Base-by-base conservation (phyloP, 2,113 vertebrate species). In the Eptesicus fuscus region DNA sequence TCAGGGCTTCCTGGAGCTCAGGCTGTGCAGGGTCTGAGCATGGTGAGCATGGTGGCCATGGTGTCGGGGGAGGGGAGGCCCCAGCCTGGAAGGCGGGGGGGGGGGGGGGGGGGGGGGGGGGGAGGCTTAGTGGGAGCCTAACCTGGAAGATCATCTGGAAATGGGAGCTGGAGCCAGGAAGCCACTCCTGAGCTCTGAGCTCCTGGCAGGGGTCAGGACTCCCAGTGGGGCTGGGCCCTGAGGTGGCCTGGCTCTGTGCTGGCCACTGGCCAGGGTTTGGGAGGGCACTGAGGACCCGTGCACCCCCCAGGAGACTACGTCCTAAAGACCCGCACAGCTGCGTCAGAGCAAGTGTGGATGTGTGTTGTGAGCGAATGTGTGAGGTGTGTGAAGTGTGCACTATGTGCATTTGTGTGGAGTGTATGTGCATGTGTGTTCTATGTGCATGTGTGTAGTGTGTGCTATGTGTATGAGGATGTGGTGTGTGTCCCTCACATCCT, bases 1-100 rank as follows among this genome's bases (percentile, higher is more conserved):
- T 11, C 7, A 8, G 4, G 35, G 44, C 37, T 9, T 7, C 61
- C 74, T 9, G 9, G 30, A 30, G 51, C 12, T 42, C 49, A 10
- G 28, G 44, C 44, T 20, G 7, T 7, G 59, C 61, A 9, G 71
- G 35, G 70, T 4, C 20, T 40, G 74, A 35, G 59, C 1, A 9
- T 2, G n/a, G 71, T 5, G 49, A 12, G 3, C 23, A 13, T 0
- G 12, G 37, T 13, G 69, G 22, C 23, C 23, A 13, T 0, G 12
- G 37, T 13, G 69, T 9, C 23, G 3, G 35, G 11, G 9, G 22
- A 22, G 37, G 37, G 63, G 87, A 23, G 77, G 35, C 28, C 44
- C 53, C 70, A n/a, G 4, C 25, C 25, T 42, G 56, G 22, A 28
- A 8, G 35, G 13, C 35, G 4, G 11, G 9, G 69, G 18, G 32